Percentiles rank a stretch among this genome's conserved stretches.
phyloP scores from a whole-genome alignment of 2,797 vertebrate species.

The Sebastes ruberrimus region DNA sequence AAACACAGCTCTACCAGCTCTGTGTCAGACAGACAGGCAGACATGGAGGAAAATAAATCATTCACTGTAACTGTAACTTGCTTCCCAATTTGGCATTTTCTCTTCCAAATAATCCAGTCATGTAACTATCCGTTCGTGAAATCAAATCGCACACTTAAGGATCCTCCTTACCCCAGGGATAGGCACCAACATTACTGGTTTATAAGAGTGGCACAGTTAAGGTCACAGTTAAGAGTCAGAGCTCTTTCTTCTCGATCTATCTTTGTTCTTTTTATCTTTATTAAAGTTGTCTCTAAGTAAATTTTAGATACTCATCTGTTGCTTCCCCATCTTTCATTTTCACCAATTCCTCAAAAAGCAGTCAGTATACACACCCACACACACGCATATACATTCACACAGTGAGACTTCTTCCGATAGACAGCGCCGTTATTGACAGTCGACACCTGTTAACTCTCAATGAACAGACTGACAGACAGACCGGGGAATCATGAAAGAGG shows the following conservation, averaged over 20 bases:
- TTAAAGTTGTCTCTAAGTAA: neutral
- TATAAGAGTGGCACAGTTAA: neutral
- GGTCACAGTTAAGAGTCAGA: neutral
- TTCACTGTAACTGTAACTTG: too few species aligned
- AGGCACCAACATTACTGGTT: too few species aligned
- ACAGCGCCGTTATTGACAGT: conserved; percentile 35
- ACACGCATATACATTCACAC: neutral
- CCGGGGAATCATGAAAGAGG: neutral
- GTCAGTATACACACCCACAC: neutral
- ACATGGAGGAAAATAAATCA: too few species aligned
- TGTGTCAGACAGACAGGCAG: too few species aligned
- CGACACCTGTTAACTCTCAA: conserved; percentile 34
- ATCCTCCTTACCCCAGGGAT: too few species aligned
- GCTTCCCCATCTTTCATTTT: neutral
- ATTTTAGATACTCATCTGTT: neutral
- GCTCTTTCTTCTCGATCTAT: neutral
- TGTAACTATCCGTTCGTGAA: too few species aligned
- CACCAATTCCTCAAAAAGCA: neutral
- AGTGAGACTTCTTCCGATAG: neutral
- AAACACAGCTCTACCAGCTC: too few species aligned
- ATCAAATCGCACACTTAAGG: too few species aligned
- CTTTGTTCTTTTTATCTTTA: neutral
- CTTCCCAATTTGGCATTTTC: too few species aligned
- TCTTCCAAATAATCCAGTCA: too few species aligned
- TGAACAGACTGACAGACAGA: conserved; percentile 26